phyloP scores from a whole-genome alignment of 2,113 vertebrate genomes.

The Elanoides forficatus region DNA sequence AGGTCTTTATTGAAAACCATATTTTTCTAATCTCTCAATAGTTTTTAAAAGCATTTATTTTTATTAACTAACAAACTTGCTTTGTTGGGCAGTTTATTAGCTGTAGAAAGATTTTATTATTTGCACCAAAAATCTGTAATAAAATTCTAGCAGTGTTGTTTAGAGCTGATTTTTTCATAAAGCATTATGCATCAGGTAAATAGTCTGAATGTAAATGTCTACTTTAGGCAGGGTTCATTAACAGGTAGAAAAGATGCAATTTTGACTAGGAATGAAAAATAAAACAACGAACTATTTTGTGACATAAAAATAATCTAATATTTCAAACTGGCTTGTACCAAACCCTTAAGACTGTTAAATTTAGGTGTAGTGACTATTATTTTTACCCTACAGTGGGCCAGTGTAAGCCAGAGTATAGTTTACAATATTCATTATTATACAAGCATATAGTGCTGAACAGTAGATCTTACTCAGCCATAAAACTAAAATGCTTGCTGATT shows the following conservation, averaged over 20 bases:
- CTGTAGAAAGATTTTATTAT: constrained; percentile 64
- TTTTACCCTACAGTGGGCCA: neutral
- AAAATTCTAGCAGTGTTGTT: constrained; percentile 56
- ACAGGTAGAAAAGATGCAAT: constrained; percentile 45
- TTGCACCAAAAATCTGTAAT: constrained; percentile 60
- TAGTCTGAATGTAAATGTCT: constrained; percentile 70
- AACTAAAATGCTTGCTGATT: constrained; percentile 16
- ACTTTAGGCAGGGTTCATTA: constrained; percentile 62
- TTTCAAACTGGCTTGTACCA: neutral
- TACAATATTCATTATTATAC: neutral
- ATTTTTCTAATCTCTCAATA: constrained; percentile 59
- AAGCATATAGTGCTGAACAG: neutral
- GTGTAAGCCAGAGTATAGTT: neutral
- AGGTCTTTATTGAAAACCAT: neutral
- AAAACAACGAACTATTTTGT: neutral
- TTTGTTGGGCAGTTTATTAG: constrained; percentile 71
- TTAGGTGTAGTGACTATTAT: neutral
- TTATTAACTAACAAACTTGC: constrained; percentile 72
- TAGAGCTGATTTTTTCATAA: constrained; percentile 65
- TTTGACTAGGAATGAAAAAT: constrained; percentile 31
- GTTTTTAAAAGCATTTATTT: constrained; percentile 68
- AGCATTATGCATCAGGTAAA: constrained; percentile 68
- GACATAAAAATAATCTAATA: neutral
- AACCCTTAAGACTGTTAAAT: neutral
- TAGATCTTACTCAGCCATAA: constrained; percentile 14